Percentiles rank a stretch among this genome's conserved stretches.
These are phyloP conservation scores for Saxidomus purpurata DNA, from an alignment of 1,140 invertebrate genomes.

Conservation along the genomic window DNA sequence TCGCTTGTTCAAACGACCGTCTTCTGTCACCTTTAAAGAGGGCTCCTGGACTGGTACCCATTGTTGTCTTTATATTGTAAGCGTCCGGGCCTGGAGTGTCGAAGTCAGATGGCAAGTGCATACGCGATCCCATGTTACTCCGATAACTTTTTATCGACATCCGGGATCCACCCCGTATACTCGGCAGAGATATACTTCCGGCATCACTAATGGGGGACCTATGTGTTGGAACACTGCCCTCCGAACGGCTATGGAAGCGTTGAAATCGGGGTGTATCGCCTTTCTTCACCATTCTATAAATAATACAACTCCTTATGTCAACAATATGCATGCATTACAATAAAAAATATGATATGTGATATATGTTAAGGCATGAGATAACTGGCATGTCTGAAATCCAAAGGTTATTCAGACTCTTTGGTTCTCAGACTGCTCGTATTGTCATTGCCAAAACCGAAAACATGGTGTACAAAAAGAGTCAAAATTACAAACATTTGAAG, in stretches of 20 bases:
- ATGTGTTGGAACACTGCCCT: constrained; percentile 38
- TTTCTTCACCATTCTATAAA: constrained; percentile 64
- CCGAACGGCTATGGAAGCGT: constrained; percentile 56
- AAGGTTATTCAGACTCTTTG: no score
- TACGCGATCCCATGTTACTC: constrained; percentile 50
- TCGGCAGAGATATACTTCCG: constrained; percentile 59
- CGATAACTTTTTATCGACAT: constrained; percentile 42
- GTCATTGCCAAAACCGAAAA: neutral
- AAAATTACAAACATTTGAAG: neutral
- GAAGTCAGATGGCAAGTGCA: constrained; percentile 57
- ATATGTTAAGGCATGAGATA: no score
- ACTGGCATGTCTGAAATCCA: no score
- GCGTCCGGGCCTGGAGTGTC: constrained; percentile 70
- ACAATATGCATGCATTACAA: no score
- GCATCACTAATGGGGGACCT: constrained; percentile 53
- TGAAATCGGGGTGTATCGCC: constrained; percentile 29
- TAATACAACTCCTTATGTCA: neutral
- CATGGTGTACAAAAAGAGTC: neutral
- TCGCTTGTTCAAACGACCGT: constrained; percentile 68
- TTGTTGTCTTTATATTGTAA: constrained; percentile 69
- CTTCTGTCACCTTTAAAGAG: constrained; percentile 69
- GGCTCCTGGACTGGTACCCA: constrained; percentile 60
- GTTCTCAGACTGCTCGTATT: neutral
- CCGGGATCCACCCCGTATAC: constrained; percentile 51
- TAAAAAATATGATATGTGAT: no score